Base-by-base conservation (phyloP, 2,113 vertebrate genomes). In the Loxodonta africana region DNA sequence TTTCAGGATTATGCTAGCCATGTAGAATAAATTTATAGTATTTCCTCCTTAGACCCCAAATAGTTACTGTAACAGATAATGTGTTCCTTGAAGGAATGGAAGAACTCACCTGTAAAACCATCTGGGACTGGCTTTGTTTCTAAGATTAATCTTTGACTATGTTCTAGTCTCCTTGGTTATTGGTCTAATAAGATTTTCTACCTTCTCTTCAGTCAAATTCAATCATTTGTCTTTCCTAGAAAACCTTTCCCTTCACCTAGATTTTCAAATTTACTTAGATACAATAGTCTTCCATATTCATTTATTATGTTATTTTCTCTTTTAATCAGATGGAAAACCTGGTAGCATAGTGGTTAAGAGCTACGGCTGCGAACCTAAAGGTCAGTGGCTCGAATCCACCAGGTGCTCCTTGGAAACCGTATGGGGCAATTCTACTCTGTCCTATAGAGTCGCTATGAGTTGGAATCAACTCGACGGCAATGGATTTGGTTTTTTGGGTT, bases 211-310 rank as follows among this genome's bases (percentile, higher is more conserved):
- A 74, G 37, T n/a, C 30, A 46, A 91, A 91, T 5, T 8, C 14
- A 91, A n/a, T n/a, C 53, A n/a, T 69, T 28, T 71, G 9, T 65
- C 14, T 93, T 77, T 93, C 80, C 26, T 83, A 69, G 30, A 88
- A 95, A 53, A 71, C 44, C 33, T 85, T 30, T 48, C 20, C 14
- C 65, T 94, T 81, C 78, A 78, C 33, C 69, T 76, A 91, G 18
- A 87, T 88, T 93, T 95, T 90, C 90, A 88, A 88, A 57, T 63
- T 73, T 74, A 51, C 48, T 96, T 53, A 8, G 63, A 65, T 92
- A 60, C 78, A 93, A 76, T 44, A 69, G 8, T 26, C 44, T 86
- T 80, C 15, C 41, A 83, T 81, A 37, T 17, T 80, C 77, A 51
- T 51, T 80, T 80, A 28, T 30, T 48, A 51, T 15, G 60, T 77